Evolutionary conservation across 2,797 vertebrate species (phyloP), one percentile per base, ranked within the genome.

Genomic region (Gallinago solitaria): DNA sequence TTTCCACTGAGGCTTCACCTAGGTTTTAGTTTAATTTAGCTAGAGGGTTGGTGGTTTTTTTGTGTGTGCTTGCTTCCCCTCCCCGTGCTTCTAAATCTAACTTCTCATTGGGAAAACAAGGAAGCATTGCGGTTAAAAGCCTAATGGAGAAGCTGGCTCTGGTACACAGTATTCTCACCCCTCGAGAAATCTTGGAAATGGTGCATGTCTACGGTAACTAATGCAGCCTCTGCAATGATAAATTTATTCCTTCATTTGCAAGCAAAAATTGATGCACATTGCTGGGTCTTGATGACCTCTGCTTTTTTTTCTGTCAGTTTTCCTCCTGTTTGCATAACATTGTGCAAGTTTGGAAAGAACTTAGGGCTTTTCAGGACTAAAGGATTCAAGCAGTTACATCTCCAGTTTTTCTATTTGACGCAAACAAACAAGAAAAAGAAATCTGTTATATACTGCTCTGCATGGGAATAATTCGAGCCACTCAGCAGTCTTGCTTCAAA

Each of bases 141-240:
- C 91, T 96, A 96, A 97, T 96, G 96, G 96, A 97, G 93, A 74
- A 78, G 77, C 95, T 91, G 95, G 93, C 92, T 94, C 39, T 82
- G 93, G 86, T 87, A 83, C 35, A 33, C 91, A 77, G 89, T 78
- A 94, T 96, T 97, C 95, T 95, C 83, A 96, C 95, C 96, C 93
- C 97, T 88, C 74, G 90, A 95, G 96, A 92, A 95, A 87, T 96
- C 96, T 95, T 56, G 71, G 95, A 97, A 97, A 88, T 94, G 83
- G 91, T 83, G 92, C 95, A 78, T 79, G 82, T 92, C 95, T 90
- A 33, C 21, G 1, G 60, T 83, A 93, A 95, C 94, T 93, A 91
- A 89, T 57, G 68, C 32, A 89, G 73, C 33, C 57, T 87, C 61
- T 79, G 84, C 75, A 53, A 43, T 95, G 97, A 97, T 87, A 59